Conservation (phyloP, 2,888 invertebrate genomes). For the Drosophila conformis region DNA sequence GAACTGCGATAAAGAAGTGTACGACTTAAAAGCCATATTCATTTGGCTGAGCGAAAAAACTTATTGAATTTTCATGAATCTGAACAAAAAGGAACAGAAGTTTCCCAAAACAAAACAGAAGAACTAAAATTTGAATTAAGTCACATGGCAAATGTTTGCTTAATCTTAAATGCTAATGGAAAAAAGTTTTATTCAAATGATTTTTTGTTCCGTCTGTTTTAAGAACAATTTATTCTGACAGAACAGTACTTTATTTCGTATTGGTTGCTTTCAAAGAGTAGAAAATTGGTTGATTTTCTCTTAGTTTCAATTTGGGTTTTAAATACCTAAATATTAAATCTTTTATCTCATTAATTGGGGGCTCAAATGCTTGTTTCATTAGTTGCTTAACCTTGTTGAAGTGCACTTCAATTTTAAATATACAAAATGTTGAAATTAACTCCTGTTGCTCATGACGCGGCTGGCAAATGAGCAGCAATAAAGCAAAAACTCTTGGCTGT, state of each 20-base stretch:
- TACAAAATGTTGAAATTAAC: conserved; percentile 37
- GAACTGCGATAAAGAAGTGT: conserved; percentile 21
- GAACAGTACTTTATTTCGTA: not conserved
- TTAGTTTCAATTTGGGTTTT: not conserved
- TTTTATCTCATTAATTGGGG: not conserved
- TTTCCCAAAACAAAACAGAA: conserved; percentile 19
- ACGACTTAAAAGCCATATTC: conserved; percentile 48
- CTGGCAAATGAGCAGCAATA: conserved; percentile 73
- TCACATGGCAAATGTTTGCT: conserved; percentile 16
- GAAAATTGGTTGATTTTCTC: not conserved
- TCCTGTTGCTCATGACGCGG: conserved; percentile 30
- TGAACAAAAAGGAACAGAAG: conserved; percentile 24
- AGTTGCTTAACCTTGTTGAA: conserved; percentile 16
- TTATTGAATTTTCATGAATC: conserved; percentile 74
- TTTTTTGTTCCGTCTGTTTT: conserved; percentile 1
- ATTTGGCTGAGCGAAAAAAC: conserved; percentile 51
- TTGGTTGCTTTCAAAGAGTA: not conserved
- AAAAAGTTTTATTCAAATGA: conserved; percentile 7
- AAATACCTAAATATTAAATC: not conserved
- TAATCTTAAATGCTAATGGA: not conserved
- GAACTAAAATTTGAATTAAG: conserved; percentile 4
- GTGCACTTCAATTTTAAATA: conserved; percentile 21
- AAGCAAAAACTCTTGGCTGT: conserved; percentile 69
- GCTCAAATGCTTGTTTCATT: not conserved
- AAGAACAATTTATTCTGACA: not conserved